Conservation (phyloP, 2,888 invertebrate genomes). For the Tetranychus piercei region DNA sequence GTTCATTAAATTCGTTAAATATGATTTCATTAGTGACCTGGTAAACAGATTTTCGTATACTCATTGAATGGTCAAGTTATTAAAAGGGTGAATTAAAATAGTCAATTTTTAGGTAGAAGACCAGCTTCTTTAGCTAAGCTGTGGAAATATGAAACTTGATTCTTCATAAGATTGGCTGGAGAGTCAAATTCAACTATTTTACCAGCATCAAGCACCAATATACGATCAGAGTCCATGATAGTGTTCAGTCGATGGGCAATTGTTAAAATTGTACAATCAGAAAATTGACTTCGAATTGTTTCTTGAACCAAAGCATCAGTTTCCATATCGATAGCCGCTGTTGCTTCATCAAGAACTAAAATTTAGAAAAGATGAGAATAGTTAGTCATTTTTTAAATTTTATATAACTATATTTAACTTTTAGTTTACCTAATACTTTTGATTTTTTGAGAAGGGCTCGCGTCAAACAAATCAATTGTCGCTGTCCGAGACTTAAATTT, state of each 20-base stretch:
- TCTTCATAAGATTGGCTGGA: conserved; percentile 23
- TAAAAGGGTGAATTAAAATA: background rate
- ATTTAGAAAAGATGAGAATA: background rate
- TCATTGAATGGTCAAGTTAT: background rate
- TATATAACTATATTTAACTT: background rate
- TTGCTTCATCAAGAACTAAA: conserved; percentile 9
- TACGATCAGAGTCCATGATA: conserved; percentile 36
- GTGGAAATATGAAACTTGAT: conserved; percentile 24
- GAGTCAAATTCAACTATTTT: conserved; percentile 25
- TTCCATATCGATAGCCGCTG: conserved; percentile 32
- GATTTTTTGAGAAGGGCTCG: conserved; percentile 67
- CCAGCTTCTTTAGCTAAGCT: conserved; percentile 26
- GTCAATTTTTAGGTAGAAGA: background rate
- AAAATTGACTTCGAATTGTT: conserved; percentile 33
- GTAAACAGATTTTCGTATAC: too few species aligned
- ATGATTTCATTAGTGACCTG: too few species aligned
- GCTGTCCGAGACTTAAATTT: conserved; percentile 72
- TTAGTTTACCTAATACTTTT: conserved; percentile 42
- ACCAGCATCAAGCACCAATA: conserved; percentile 43
- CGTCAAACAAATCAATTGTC: conserved; percentile 72
- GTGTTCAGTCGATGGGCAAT: conserved; percentile 40
- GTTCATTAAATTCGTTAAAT: too few species aligned
- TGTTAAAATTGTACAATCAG: conserved; percentile 33
- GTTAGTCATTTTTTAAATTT: background rate
- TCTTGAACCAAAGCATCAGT: conserved; percentile 35